phyloP scores from a whole-genome alignment of 2,113 vertebrate genomes.

The Nycticorax nycticorax region DNA sequence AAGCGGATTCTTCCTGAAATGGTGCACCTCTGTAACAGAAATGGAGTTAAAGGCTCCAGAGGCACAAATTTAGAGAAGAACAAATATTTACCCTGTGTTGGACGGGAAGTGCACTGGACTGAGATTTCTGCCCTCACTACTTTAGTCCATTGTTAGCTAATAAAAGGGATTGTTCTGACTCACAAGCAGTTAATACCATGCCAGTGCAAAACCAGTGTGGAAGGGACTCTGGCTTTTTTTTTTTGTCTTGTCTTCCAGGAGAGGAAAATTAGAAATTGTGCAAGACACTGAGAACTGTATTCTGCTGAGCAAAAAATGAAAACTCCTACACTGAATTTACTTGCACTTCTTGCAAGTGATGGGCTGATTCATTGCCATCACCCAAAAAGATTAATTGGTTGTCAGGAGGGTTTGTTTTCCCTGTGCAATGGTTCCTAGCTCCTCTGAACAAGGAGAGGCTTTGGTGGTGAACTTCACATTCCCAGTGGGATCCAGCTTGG shows the following conservation, averaged over 20 bases:
- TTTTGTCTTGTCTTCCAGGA: background rate
- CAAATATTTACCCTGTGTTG: conserved; percentile 35
- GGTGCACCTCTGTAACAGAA: background rate
- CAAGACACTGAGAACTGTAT: background rate
- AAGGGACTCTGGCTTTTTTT: background rate
- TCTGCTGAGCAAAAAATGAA: background rate
- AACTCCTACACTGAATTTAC: background rate
- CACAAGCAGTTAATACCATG: background rate
- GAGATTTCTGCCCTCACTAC: background rate
- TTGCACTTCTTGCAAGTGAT: background rate
- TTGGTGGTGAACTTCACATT: background rate
- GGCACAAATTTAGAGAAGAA: background rate
- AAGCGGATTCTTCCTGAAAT: background rate
- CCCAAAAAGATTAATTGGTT: background rate
- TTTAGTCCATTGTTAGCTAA: background rate
- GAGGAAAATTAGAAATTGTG: background rate
- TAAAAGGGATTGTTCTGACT: background rate
- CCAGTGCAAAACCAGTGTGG: background rate
- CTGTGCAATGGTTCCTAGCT: background rate
- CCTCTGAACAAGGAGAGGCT: background rate
- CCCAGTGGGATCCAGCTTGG: background rate
- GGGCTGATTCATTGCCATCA: background rate
- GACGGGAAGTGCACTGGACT: background rate
- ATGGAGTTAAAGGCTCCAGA: background rate
- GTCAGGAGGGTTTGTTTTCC: background rate